Conservation (phyloP, 2,113 vertebrate genomes). For the Cisticola juncidis region DNA sequence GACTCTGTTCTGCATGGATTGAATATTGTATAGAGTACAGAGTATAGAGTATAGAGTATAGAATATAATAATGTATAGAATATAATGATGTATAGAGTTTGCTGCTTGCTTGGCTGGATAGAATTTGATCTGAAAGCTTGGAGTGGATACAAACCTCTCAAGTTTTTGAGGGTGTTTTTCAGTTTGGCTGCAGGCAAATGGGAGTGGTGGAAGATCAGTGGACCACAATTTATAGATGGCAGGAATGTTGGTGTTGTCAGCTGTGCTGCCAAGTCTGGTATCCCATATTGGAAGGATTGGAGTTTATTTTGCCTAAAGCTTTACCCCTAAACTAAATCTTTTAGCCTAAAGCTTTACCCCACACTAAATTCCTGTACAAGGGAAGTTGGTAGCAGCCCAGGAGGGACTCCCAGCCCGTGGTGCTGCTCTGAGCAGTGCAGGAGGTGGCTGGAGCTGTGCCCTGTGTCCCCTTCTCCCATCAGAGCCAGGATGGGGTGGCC, state of each 20-base stretch:
- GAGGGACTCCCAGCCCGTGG: background rate
- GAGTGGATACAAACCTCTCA: background rate
- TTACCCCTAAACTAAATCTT: background rate
- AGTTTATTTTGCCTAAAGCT: background rate
- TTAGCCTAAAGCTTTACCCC: background rate
- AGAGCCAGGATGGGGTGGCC: background rate
- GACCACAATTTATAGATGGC: background rate
- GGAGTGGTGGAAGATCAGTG: background rate
- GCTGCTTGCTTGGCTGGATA: background rate
- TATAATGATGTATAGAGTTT: background rate
- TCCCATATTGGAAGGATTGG: background rate
- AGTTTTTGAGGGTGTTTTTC: background rate
- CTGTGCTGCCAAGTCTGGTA: background rate
- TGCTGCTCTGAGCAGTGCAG: background rate
- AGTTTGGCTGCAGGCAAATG: background rate
- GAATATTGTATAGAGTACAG: background rate
- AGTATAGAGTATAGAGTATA: background rate
- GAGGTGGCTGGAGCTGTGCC: background rate
- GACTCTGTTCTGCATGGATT: background rate
- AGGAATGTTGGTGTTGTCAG: background rate
- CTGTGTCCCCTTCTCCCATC: background rate
- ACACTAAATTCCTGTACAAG: accelerated
- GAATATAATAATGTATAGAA: too few relatives aligned
- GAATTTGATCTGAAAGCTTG: background rate
- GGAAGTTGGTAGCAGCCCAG: background rate